Evolutionary conservation across 2,888 invertebrate species (phyloP).

Genomic region (Eremobia ochroleuca): DNA sequence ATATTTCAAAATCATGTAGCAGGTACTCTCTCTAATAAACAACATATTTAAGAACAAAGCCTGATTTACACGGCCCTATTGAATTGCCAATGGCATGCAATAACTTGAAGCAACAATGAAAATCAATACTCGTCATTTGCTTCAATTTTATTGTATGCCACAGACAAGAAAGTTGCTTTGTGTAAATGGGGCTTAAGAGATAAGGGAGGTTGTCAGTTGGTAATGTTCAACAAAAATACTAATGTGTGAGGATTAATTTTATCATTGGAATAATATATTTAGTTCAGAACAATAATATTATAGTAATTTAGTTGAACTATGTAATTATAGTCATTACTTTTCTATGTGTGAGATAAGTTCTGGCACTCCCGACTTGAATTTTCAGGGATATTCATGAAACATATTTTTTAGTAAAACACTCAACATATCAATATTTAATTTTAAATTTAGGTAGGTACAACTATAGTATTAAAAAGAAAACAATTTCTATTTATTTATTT

Average conservation of each 20-base stretch:
- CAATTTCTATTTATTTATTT: constrained; percentile 69
- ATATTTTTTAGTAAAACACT: background rate
- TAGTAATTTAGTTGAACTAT: background rate
- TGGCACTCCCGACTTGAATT: background rate
- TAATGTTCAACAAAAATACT: background rate
- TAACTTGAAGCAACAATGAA: background rate
- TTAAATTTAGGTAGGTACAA: background rate
- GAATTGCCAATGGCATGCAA: background rate
- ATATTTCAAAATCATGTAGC: constrained; percentile 1
- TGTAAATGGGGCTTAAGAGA: background rate
- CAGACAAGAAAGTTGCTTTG: background rate
- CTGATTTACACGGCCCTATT: background rate
- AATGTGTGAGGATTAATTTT: background rate
- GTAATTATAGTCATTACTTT: background rate
- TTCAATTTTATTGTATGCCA: background rate
- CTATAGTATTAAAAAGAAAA: constrained; percentile 40
- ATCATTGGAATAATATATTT: background rate
- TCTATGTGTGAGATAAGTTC: background rate
- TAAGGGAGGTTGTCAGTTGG: background rate
- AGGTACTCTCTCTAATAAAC: background rate
- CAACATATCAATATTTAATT: background rate
- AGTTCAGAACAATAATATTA: background rate
- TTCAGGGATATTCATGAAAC: background rate
- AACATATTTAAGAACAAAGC: background rate
- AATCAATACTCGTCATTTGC: background rate